phyloP scores from a whole-genome alignment of 2,113 vertebrate genomes.

The Corythornis madagascariensis region DNA sequence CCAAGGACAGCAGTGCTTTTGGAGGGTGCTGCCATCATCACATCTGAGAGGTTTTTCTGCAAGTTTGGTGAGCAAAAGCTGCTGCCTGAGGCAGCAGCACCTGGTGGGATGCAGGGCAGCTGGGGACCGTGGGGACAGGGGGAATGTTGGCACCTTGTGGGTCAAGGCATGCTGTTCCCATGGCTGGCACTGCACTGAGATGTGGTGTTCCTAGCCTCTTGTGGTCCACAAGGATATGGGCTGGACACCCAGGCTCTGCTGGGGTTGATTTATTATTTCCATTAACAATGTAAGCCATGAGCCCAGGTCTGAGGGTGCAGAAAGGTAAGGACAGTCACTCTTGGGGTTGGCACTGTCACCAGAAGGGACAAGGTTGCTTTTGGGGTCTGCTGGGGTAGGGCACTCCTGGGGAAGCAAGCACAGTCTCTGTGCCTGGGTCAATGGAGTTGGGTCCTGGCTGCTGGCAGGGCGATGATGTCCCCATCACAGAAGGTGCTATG shows the following conservation, averaged over 20 bases:
- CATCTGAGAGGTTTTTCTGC: not conserved
- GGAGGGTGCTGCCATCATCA: not conserved
- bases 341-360: accelerated
- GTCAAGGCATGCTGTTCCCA: not conserved
- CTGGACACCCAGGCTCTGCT: not conserved
- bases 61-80: not conserved
- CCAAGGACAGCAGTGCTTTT: accelerated
- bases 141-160: accelerated
- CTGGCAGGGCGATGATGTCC: accelerated
- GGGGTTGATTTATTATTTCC: not conserved
- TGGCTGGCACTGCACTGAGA: not conserved
- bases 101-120: not conserved
- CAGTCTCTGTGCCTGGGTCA: accelerated
- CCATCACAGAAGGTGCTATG: accelerated
- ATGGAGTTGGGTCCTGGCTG: not conserved
- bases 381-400: accelerated
- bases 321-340: not conserved
- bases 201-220: not conserved
- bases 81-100: not conserved
- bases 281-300: not conserved
- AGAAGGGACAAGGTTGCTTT: accelerated
- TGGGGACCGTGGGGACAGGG: accelerated
- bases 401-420: accelerated
- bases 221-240: accelerated
- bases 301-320: not conserved